phyloP scores from a whole-genome alignment of 2,113 vertebrate species.

The Sakesphorus luctuosus region DNA sequence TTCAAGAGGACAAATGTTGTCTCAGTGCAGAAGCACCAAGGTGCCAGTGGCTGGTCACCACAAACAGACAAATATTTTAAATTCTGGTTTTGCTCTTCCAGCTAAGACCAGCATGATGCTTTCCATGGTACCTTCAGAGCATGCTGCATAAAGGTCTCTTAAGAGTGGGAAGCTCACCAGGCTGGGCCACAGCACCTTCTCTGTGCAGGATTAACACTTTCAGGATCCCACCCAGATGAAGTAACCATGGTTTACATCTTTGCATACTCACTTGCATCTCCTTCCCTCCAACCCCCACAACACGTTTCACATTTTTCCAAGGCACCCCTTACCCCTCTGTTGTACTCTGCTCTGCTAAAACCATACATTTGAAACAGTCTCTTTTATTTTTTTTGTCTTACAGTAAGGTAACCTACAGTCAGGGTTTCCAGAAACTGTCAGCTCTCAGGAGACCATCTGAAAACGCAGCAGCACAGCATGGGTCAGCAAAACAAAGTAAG shows the following conservation, averaged over 20 bases:
- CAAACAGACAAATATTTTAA: neutral
- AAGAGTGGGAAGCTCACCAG: neutral
- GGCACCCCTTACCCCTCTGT: neutral
- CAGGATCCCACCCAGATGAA: neutral
- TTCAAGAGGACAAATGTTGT: neutral
- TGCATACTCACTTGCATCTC: neutral
- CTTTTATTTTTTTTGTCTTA: neutral
- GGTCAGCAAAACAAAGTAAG: conserved; percentile 28
- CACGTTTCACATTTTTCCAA: neutral
- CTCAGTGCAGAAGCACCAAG: neutral
- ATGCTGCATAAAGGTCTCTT: neutral
- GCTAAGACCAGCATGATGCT: neutral
- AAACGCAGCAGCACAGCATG: neutral
- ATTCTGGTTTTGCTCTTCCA: neutral
- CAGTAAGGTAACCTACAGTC: neutral
- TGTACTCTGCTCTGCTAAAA: neutral
- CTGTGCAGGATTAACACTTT: neutral
- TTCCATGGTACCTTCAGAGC: neutral
- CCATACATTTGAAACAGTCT: neutral
- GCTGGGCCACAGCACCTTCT: neutral
- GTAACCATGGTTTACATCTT: neutral
- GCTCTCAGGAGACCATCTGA: conserved; percentile 38
- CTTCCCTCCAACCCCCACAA: neutral
- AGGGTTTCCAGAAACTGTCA: conserved; percentile 24
- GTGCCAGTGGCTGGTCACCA: neutral